Conservation (phyloP, 2,888 invertebrate genomes). For the Odontocerum albicorne region DNA sequence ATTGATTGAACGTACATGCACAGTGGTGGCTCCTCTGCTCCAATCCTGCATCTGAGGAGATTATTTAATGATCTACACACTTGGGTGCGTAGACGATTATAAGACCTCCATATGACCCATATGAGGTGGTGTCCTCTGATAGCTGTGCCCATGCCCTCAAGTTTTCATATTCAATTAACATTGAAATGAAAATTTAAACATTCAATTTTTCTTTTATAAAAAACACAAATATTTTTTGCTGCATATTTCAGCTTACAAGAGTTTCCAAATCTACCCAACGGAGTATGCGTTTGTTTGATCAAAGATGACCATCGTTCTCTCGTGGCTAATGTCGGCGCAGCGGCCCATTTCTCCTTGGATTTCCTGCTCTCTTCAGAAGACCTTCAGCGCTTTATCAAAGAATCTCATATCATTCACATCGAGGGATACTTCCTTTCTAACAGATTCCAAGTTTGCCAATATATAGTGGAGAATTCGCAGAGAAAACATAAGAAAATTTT, state of each 20-base stretch:
- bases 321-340: constrained; percentile 59
- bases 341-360: constrained; percentile 46
- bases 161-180: no score
- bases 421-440: constrained; percentile 62
- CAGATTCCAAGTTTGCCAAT: constrained; percentile 48
- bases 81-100: no score
- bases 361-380: constrained; percentile 40
- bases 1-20: no score
- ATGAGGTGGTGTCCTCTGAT: no score
- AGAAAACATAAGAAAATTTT: constrained; percentile 45
- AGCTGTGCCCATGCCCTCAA: no score
- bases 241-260: constrained; percentile 18
- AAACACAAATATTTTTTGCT: no score
- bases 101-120: no score
- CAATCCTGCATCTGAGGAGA: no score
- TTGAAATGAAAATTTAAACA: no score
- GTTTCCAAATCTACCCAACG: constrained; percentile 45
- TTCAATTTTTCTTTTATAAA: no score
- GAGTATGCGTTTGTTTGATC: constrained; percentile 54
- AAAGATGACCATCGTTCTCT: constrained; percentile 50
- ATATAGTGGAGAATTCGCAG: constrained; percentile 49
- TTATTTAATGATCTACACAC: no score
- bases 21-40: no score
- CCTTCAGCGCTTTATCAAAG: constrained; percentile 36
- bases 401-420: constrained; percentile 49